Evolutionary conservation across 2,113 vertebrate genomes (phyloP), one percentile per base, ranked within the genome.

Genomic region (Coptodon bakossiorum): DNA sequence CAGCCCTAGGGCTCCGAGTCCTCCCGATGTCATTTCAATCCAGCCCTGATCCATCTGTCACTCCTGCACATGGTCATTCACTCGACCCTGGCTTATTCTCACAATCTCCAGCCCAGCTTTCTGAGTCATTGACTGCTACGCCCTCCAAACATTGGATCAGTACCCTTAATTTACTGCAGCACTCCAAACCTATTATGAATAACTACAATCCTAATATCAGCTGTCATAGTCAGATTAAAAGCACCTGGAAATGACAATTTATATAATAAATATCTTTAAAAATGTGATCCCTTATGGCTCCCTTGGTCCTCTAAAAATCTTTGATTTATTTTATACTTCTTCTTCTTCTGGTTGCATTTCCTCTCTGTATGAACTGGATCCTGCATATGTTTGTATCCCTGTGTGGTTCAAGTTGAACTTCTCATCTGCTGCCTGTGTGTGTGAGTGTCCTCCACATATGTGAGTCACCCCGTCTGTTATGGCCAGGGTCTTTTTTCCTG

Each of bases 121-220:
- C 5, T 63, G 16, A 19, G 29, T 34, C 29, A 0, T 6, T 4
- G 59, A 63, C 59, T 1, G 16, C 59, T 34, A 0, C 0, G n/a
- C 52, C 22, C n/a, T 12, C 52, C 52, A 22, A 3, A 22, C 10
- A 54, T 11, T 4, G n/a, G 52, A 11, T 54, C 52, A 54, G n/a
- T 54, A 0, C 53, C 53, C 53, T 54, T 54, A 54, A 24, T 24
- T 7, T 54, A 13, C 53, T 54, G 3, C 19, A 3, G 29, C 59
- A 61, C 57, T 17, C 14, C 14, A 34, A 34, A 31, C 14, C 2
- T 29, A 2, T 16, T 16, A 2, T 59, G 13, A 31, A 61, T 17
- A 17, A 10, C 57, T 61, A 34, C 57, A 61, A 34, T 10, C 57
- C 1, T 34, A 61, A 61, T 3, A 9, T 10, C 17, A 61, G 29